These are phyloP conservation scores for Forficula auricularia DNA, from an alignment of 1,140 invertebrate genomes.

Conservation along the genomic window DNA sequence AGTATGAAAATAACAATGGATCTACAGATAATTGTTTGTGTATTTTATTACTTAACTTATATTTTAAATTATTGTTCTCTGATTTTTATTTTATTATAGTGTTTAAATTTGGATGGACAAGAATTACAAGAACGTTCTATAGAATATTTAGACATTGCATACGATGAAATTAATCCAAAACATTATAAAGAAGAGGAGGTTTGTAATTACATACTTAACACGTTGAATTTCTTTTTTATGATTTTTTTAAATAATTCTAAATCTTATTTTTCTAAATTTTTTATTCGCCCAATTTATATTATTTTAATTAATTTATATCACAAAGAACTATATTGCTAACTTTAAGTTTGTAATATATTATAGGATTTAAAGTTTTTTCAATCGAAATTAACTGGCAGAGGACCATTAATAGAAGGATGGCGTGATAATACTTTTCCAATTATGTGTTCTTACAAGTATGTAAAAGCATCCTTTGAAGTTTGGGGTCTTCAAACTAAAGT, in stretches of 20 bases:
- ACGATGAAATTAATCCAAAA: conserved; percentile 65
- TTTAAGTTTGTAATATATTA: conserved; percentile 2
- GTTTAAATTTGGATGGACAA: conserved; percentile 52
- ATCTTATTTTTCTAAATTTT: too few relatives aligned
- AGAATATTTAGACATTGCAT: conserved; percentile 73
- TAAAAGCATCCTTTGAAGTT: conserved; percentile 74
- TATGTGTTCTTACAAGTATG: conserved; percentile 88
- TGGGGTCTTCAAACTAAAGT: conserved; percentile 81
- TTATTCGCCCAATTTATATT: too few relatives aligned
- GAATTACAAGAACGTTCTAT: conserved; percentile 53
- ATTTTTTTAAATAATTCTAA: too few relatives aligned
- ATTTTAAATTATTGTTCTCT: neutral
- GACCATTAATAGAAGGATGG: conserved; percentile 69
- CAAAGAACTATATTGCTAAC: too few relatives aligned
- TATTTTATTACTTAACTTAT: neutral
- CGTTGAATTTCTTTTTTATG: neutral
- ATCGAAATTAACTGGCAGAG: conserved; percentile 63
- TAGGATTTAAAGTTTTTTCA: conserved; percentile 63
- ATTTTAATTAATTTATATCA: too few relatives aligned
- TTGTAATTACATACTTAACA: conserved; percentile 9
- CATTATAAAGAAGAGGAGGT: conserved; percentile 79
- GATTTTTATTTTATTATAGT: conserved; percentile 34
- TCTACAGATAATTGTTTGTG: conserved; percentile 50
- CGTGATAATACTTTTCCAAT: conserved; percentile 52
- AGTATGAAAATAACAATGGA: conserved; percentile 81